A percentile compares a stretch with the other conserved stretches of the same genome.
phyloP scores from a whole-genome alignment of 2,888 invertebrate genomes.

The Kuschelorhynchus macadamiae region DNA sequence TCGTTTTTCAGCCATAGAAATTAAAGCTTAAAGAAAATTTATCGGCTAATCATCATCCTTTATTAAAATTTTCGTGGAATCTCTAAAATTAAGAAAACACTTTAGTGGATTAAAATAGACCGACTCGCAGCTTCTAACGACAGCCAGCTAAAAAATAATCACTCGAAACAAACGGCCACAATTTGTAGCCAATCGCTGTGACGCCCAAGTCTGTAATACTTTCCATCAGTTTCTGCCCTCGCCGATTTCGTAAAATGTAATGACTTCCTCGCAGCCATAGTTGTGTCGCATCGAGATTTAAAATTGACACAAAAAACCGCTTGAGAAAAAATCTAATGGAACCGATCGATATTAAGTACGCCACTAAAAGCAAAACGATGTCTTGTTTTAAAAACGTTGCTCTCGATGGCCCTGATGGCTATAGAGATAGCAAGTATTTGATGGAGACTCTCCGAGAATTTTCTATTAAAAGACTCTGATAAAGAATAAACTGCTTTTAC shows the following conservation, averaged over 20 bases:
- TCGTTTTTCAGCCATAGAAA: too few relatives aligned
- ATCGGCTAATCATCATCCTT: too few relatives aligned
- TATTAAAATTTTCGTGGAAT: too few relatives aligned
- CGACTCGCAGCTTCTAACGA: too few relatives aligned
- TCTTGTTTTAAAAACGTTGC: constrained; percentile 35
- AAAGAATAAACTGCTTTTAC: neutral
- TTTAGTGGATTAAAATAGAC: too few relatives aligned
- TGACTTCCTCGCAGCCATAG: constrained; percentile 19
- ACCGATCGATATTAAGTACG: constrained; percentile 43
- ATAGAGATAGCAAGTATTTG: constrained; percentile 23
- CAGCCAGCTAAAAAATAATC: neutral
- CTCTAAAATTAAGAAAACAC: too few relatives aligned
- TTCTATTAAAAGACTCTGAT: constrained; percentile 5
- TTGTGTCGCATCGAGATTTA: constrained; percentile 36
- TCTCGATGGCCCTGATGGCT: constrained; percentile 8
- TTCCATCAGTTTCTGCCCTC: constrained; percentile 20
- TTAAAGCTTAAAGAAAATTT: too few relatives aligned
- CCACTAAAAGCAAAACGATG: constrained; percentile 47
- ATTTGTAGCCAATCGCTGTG: constrained; percentile 13
- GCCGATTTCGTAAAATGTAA: constrained; percentile 26
- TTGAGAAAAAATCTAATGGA: constrained; percentile 41
- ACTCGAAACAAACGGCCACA: neutral
- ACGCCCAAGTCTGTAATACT: constrained; percentile 12
- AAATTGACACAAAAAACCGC: constrained; percentile 33
- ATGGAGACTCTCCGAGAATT: constrained; percentile 10